These are phyloP conservation scores for Bovichtus diacanthus DNA, from an alignment of 2,797 vertebrate species.

Conservation along the genomic window DNA sequence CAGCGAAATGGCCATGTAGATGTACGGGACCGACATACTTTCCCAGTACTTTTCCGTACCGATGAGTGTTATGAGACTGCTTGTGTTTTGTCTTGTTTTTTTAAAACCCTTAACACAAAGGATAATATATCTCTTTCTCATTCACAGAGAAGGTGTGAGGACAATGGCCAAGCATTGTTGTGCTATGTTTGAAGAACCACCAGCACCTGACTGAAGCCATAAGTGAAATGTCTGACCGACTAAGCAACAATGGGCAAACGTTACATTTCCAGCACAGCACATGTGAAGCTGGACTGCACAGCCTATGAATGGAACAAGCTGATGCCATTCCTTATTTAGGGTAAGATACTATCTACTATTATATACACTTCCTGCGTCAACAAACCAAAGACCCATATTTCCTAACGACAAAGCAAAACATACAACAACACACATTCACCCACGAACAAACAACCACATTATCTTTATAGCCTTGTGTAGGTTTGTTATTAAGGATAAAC, in stretches of 20 bases:
- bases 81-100: background rate
- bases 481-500: background rate
- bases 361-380: background rate
- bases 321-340: background rate
- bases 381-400: background rate
- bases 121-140: background rate
- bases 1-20: background rate
- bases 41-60: background rate
- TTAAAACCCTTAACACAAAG: background rate
- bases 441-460: no score
- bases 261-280: background rate
- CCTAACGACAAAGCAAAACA: background rate
- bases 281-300: background rate
- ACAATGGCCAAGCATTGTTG: background rate
- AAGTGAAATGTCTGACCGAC: background rate
- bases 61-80: background rate
- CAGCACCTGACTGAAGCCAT: conserved; percentile 55
- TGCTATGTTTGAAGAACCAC: conserved; percentile 41
- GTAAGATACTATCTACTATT: conserved; percentile 19
- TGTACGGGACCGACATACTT: background rate
- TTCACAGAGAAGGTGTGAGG: conserved; percentile 13
- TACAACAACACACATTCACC: background rate
- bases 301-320: background rate
- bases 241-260: background rate
- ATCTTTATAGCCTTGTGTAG: no score